A percentile compares a stretch with the other conserved stretches of the same genome.
phyloP scores from a whole-genome alignment of 2,888 invertebrate genomes.

The Anthrax anthrax region DNA sequence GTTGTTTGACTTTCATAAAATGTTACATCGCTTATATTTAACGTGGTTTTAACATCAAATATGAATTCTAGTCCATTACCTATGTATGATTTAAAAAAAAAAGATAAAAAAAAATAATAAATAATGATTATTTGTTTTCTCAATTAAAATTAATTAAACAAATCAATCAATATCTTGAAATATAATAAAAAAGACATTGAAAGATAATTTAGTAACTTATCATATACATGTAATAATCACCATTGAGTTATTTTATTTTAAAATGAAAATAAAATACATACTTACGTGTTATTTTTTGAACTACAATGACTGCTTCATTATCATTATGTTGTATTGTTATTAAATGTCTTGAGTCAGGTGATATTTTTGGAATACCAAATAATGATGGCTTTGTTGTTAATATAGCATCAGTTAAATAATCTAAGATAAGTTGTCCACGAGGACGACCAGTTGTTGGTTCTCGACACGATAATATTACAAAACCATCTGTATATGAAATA shows the following conservation, averaged over 20 bases:
- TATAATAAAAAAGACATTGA: too few species aligned
- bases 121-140: too few species aligned
- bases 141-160: too few species aligned
- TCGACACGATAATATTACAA: slow-evolving; percentile 53
- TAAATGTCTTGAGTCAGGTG: slow-evolving; percentile 54
- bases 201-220: too few species aligned
- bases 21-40: slow-evolving; percentile 55
- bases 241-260: too few species aligned
- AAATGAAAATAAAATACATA: slow-evolving; percentile 7
- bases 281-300: slow-evolving; percentile 49
- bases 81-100: slow-evolving; percentile 18
- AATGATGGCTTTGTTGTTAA: slow-evolving; percentile 46
- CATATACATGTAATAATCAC: too few species aligned
- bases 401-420: slow-evolving; percentile 58
- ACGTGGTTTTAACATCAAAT: slow-evolving; percentile 59
- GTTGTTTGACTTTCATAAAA: slow-evolving; percentile 57
- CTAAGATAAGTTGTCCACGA: slow-evolving; percentile 51
- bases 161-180: too few species aligned
- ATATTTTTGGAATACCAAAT: slow-evolving; percentile 49
- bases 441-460: slow-evolving; percentile 48
- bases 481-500: slow-evolving; percentile 42
- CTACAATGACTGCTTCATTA: slow-evolving; percentile 40
- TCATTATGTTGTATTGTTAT: slow-evolving; percentile 48
- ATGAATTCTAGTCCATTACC: slow-evolving; percentile 49
- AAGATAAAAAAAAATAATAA: slow-evolving; percentile 12